Evolutionary conservation across 2,888 invertebrate species (phyloP).

Genomic region (Zygogramma bicolorata): DNA sequence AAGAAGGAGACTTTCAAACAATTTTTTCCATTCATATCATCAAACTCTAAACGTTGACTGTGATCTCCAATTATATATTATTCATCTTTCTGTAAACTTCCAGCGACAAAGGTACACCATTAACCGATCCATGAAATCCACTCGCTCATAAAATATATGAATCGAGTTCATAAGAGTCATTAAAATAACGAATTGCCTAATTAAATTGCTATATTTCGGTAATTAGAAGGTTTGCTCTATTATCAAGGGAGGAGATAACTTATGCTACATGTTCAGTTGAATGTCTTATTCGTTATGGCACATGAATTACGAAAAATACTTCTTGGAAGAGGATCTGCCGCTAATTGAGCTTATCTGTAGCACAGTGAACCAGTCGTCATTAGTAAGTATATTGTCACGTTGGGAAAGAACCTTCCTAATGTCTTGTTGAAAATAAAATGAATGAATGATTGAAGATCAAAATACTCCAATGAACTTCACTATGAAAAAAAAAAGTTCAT

Average conservation of each 20-base stretch:
- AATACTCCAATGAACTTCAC: no score
- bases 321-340: not conserved
- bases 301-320: slow-evolving; percentile 51
- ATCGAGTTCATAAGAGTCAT: slow-evolving; percentile 34
- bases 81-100: not conserved
- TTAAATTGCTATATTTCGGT: slow-evolving; percentile 35
- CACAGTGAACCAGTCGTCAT: no score
- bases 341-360: not conserved
- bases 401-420: no score
- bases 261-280: slow-evolving; percentile 50
- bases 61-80: not conserved
- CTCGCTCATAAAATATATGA: slow-evolving; percentile 25
- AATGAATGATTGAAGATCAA: no score
- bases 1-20: no score
- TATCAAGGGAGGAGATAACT: slow-evolving; percentile 50
- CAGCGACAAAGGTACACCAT: not conserved
- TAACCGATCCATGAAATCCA: not conserved
- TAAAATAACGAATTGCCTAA: slow-evolving; percentile 34
- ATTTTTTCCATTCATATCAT: no score
- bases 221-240: slow-evolving; percentile 48
- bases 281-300: slow-evolving; percentile 53
- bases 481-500: no score
- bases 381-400: no score
- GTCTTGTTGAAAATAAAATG: no score
- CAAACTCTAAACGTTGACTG: no score